Evolutionary conservation across 2,888 invertebrate species (phyloP).

Genomic region (Agapostemon virescens): DNA sequence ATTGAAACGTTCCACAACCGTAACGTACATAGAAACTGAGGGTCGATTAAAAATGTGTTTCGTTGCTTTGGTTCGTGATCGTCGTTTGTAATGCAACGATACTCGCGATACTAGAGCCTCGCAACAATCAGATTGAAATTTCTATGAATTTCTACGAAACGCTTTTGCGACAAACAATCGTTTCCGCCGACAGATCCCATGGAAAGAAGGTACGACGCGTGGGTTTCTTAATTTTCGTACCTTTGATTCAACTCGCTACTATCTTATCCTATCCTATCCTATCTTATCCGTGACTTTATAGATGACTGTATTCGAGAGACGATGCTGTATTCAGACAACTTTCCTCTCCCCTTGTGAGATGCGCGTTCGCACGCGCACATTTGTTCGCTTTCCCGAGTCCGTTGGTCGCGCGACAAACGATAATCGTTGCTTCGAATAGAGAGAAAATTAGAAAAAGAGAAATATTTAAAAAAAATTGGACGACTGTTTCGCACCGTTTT

Average conservation of each 20-base stretch:
- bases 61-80: not conserved
- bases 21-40: not conserved
- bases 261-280: not conserved
- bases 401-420: not conserved
- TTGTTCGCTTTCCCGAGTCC: not conserved
- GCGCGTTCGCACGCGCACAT: too few relatives aligned
- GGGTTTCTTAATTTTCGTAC: not conserved
- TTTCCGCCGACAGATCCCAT: not conserved
- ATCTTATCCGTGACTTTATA: not conserved
- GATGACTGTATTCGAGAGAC: not conserved
- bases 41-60: not conserved
- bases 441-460: not conserved
- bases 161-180: slow-evolving; percentile 12
- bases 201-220: not conserved
- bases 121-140: not conserved
- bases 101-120: not conserved
- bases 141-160: not conserved
- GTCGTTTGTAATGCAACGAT: not conserved
- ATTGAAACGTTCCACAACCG: not conserved
- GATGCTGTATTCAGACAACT: not conserved
- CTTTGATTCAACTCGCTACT: not conserved
- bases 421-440: not conserved
- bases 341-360: not conserved
- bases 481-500: not conserved
- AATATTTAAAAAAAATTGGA: not conserved